Evolutionary conservation across 1,140 invertebrate genomes (phyloP).

Genomic region (Drosophila rufa): DNA sequence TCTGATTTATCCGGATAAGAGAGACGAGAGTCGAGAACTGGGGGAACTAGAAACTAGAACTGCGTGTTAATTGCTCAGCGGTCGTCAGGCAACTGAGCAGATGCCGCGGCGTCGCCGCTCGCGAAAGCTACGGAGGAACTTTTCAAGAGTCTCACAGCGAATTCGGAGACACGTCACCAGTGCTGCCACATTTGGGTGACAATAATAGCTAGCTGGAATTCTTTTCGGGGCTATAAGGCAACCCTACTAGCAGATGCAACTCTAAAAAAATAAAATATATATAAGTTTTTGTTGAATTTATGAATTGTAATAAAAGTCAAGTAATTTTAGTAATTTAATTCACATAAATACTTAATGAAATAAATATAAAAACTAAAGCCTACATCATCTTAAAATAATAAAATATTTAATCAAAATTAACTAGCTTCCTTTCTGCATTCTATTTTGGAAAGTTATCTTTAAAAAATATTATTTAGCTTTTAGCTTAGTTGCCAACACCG

Average conservation of each 20-base stretch:
- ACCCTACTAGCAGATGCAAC: too few species aligned
- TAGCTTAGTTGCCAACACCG: background rate
- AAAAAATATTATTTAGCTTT: background rate
- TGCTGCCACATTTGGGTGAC: slow-evolving; percentile 2
- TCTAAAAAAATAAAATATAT: too few species aligned
- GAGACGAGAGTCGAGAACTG: slow-evolving; percentile 1
- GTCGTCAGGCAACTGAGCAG: slow-evolving; percentile 43
- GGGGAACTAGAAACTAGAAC: slow-evolving; percentile 22
- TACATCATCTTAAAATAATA: too few species aligned
- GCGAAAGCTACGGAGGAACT: slow-evolving; percentile 34
- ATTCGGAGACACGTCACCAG: background rate
- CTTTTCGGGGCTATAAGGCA: background rate
- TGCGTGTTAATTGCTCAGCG: slow-evolving; percentile 45
- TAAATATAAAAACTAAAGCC: too few species aligned
- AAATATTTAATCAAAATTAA: too few species aligned
- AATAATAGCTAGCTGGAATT: background rate
- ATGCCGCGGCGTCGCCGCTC: slow-evolving; percentile 17
- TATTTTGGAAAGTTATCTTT: background rate
- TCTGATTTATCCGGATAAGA: slow-evolving; percentile 9
- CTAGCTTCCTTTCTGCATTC: too few species aligned
- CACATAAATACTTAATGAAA: too few species aligned
- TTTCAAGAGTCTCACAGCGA: slow-evolving; percentile 10
- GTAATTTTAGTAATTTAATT: too few species aligned
- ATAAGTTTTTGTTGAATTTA: too few species aligned
- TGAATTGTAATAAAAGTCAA: too few species aligned